Evolutionary conservation across 2,797 vertebrate species (phyloP).

Genomic region (Cynopterus sphinx): DNA sequence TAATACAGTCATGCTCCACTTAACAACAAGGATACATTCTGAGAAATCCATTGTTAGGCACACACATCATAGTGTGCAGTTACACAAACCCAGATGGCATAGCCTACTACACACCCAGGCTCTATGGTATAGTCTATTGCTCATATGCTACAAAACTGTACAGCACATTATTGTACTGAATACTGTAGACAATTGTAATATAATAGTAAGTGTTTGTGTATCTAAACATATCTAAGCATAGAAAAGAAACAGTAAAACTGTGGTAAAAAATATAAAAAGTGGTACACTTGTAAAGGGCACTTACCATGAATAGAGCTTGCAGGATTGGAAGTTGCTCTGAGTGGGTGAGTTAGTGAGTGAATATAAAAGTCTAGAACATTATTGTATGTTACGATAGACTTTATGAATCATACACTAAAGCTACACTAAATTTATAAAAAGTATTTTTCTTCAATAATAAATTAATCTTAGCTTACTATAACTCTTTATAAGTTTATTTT

Average conservation of each 20-base stretch:
- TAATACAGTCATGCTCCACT: not conserved
- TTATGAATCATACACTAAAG: not conserved
- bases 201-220: not conserved
- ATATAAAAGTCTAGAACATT: not conserved
- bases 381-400: not conserved
- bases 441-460: not conserved
- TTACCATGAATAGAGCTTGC: not conserved
- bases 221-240: not conserved
- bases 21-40: not conserved
- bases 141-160: not conserved
- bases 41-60: not conserved
- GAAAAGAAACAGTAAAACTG: not conserved
- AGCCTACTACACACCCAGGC: not conserved
- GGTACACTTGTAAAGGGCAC: not conserved
- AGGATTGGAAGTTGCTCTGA: not conserved
- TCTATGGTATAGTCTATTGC: not conserved
- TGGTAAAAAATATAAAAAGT: not conserved
- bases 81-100: not conserved
- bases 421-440: not conserved
- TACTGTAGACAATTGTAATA: not conserved
- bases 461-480: not conserved
- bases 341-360: not conserved
- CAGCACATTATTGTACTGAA: not conserved
- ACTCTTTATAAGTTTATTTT: not conserved
- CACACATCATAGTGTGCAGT: not conserved